Evolutionary conservation across 1,140 invertebrate species (phyloP).

Genomic region (Drosophila rufa): DNA sequence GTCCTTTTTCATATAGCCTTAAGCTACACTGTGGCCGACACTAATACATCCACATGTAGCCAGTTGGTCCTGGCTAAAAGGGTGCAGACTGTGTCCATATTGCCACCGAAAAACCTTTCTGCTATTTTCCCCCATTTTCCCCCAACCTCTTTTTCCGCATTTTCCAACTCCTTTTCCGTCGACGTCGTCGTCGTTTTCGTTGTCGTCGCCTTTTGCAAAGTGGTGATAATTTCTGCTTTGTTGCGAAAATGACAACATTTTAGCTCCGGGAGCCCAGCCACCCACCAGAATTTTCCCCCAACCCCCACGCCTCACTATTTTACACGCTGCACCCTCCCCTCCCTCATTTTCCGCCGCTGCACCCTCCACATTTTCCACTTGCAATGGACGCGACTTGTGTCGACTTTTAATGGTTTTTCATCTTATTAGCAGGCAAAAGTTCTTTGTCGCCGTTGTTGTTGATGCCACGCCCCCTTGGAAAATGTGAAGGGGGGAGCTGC

Average conservation of each 20-base stretch:
- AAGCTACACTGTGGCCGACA: conserved; percentile 8
- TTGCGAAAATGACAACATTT: conserved; percentile 82
- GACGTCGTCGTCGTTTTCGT: conserved; percentile 37
- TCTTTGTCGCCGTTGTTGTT: conserved; percentile 70
- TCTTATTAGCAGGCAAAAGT: conserved; percentile 83
- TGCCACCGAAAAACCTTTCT: conserved; percentile 18
- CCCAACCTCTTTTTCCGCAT: conserved; percentile 25
- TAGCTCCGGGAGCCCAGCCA: conserved; percentile 50
- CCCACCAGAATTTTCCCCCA: background rate
- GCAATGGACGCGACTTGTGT: conserved; percentile 77
- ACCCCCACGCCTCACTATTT: background rate
- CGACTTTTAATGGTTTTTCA: conserved; percentile 80
- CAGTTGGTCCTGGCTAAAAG: conserved; percentile 32
- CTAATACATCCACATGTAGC: conserved; percentile 2
- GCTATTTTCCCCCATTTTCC: background rate
- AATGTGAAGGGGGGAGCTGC: background rate
- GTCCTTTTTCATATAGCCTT: too few species aligned
- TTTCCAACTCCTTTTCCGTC: conserved; percentile 40
- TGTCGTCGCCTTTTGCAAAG: conserved; percentile 78
- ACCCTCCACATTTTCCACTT: conserved; percentile 35
- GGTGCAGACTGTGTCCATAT: conserved; percentile 47
- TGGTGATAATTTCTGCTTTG: conserved; percentile 84
- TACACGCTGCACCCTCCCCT: background rate
- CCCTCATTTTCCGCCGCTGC: too few species aligned
- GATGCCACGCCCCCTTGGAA: conserved; percentile 25